Evolutionary conservation across 2,797 vertebrate species (phyloP).

Genomic region (Anas capensis): DNA sequence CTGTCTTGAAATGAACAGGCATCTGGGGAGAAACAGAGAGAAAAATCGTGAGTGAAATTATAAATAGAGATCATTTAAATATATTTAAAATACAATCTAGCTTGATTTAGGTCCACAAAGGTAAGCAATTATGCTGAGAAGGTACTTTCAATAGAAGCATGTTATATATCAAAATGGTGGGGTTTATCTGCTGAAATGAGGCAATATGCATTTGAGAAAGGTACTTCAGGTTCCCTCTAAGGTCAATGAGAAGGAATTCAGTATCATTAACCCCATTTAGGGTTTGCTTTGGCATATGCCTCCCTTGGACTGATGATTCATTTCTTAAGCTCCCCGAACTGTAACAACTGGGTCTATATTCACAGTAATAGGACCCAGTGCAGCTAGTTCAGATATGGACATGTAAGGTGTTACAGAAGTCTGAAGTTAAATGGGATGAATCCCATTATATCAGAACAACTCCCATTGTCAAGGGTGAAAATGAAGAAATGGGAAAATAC

Average conservation of each 20-base stretch:
- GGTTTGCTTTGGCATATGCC: not conserved
- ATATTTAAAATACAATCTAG: not conserved
- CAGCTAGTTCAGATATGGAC: not conserved
- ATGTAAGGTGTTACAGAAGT: not conserved
- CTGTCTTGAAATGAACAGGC: not conserved
- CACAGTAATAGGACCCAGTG: not conserved
- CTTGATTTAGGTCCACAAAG: not conserved
- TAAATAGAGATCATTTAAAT: not conserved
- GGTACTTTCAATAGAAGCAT: not conserved
- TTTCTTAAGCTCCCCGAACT: not conserved
- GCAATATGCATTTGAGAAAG: not conserved
- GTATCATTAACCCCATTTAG: not conserved
- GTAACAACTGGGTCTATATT: not conserved
- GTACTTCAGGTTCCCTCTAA: not conserved
- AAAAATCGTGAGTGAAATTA: not conserved
- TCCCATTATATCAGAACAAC: not conserved
- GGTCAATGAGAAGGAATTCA: not conserved
- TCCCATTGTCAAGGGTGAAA: not conserved
- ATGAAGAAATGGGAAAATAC: not conserved
- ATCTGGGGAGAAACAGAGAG: not conserved
- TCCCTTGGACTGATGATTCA: not conserved
- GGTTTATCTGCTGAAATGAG: not conserved
- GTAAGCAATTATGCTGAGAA: not conserved
- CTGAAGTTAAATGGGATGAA: not conserved
- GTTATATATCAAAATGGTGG: not conserved